Conservation (phyloP, 2,113 vertebrate species). For the Psittacus erithacus region DNA sequence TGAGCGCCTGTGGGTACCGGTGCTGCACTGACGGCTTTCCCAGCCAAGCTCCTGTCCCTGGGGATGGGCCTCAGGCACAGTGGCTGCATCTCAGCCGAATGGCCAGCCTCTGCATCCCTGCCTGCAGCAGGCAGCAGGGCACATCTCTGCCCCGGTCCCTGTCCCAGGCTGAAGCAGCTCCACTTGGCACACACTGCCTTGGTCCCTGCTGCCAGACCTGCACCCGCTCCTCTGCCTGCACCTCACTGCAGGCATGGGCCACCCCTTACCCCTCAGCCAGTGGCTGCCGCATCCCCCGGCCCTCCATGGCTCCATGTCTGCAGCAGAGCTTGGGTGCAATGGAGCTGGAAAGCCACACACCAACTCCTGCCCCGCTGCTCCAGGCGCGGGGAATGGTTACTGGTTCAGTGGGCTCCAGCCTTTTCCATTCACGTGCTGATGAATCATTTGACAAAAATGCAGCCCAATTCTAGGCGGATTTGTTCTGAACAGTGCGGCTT, state of each 20-base stretch:
- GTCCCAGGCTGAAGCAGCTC: neutral
- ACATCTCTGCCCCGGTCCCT: fast-evolving
- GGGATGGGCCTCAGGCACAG: neutral
- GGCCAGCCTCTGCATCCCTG: neutral
- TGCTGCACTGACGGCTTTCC: neutral
- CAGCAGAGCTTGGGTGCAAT: neutral
- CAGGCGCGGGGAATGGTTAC: slow-evolving; percentile 21
- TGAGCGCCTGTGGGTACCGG: fast-evolving
- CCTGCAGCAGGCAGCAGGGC: neutral
- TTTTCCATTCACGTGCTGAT: slow-evolving; percentile 80
- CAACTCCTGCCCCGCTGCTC: neutral
- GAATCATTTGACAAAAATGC: slow-evolving; percentile 84
- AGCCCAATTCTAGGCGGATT: slow-evolving; percentile 70
- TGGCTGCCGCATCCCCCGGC: fast-evolving
- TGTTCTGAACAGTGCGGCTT: slow-evolving; percentile 80
- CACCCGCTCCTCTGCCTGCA: neutral
- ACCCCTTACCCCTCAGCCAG: neutral
- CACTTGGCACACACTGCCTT: fast-evolving
- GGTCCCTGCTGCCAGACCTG: neutral
- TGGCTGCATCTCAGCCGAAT: neutral
- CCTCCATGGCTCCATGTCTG: neutral
- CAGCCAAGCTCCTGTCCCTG: fast-evolving
- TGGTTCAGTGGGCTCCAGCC: slow-evolving; percentile 61
- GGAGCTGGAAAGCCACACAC: neutral
- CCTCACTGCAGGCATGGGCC: fast-evolving